These are phyloP conservation scores for Thamnophis sirtalis DNA, from an alignment of 2,113 vertebrate species.

Conservation along the genomic window DNA sequence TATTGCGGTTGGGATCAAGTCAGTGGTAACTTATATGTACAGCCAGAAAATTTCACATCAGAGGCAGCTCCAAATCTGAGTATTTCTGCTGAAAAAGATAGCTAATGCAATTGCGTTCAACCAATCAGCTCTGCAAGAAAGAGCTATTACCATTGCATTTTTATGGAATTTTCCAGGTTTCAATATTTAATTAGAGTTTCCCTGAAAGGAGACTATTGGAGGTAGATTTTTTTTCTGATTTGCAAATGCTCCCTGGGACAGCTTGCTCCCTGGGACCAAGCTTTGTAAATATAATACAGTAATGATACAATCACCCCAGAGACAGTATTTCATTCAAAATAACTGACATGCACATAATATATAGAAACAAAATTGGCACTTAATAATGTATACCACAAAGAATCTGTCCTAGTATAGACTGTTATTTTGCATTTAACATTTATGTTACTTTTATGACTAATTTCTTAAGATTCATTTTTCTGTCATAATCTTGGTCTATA, in stretches of 20 bases:
- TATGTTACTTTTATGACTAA: not conserved
- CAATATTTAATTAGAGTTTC: not conserved
- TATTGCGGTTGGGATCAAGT: not conserved
- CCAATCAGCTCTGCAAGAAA: not conserved
- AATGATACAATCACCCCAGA: not conserved
- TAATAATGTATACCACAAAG: not conserved
- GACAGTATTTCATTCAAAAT: not conserved
- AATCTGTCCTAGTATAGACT: not conserved
- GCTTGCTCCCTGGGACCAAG: no score
- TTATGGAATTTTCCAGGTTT: not conserved
- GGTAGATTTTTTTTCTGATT: not conserved
- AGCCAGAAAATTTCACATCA: not conserved
- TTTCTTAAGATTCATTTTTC: not conserved
- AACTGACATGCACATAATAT: not conserved
- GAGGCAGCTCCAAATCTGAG: not conserved
- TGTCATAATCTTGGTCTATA: not conserved
- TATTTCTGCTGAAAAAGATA: not conserved
- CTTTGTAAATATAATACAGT: not conserved
- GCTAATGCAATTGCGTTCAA: not conserved
- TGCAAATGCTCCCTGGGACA: no score
- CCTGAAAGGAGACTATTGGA: not conserved
- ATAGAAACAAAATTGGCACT: not conserved
- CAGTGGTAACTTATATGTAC: not conserved
- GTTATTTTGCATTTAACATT: not conserved
- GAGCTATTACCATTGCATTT: not conserved